These are phyloP conservation scores for Eilema sororculum DNA, from an alignment of 2,888 invertebrate genomes.

Conservation along the genomic window DNA sequence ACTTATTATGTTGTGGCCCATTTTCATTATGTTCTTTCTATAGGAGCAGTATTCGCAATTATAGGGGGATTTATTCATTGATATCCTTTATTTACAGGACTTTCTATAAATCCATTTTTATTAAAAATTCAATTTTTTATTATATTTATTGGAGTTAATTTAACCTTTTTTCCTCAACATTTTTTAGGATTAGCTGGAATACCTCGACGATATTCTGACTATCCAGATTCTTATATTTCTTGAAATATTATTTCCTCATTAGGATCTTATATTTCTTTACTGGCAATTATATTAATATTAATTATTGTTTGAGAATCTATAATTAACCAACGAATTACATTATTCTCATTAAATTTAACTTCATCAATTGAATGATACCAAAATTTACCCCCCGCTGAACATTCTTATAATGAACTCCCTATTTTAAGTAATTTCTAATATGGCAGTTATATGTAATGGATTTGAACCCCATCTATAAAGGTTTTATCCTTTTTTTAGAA, in stretches of 20 bases:
- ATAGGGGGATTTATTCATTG: slow-evolving; percentile 91
- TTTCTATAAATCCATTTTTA: slow-evolving; percentile 86
- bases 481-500: slow-evolving; percentile 88
- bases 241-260: slow-evolving; percentile 91
- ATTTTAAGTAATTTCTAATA: slow-evolving; percentile 88
- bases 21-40: slow-evolving; percentile 93
- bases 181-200: slow-evolving; percentile 87
- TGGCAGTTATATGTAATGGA: slow-evolving; percentile 87
- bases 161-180: slow-evolving; percentile 94
- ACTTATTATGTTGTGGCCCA: slow-evolving; percentile 95
- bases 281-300: slow-evolving; percentile 87
- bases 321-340: slow-evolving; percentile 81
- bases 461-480: slow-evolving; percentile 90
- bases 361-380: slow-evolving; percentile 89
- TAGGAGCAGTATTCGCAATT: slow-evolving; percentile 93
- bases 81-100: slow-evolving; percentile 90
- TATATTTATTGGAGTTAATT: slow-evolving; percentile 92
- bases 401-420: slow-evolving; percentile 87
- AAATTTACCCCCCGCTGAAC: slow-evolving; percentile 86
- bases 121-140: slow-evolving; percentile 90
- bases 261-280: slow-evolving; percentile 89
- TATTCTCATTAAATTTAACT: slow-evolving; percentile 81
- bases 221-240: slow-evolving; percentile 88
- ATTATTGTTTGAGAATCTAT: slow-evolving; percentile 89
- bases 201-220: slow-evolving; percentile 92